Evolutionary conservation across 64 coral and sea anemone species (phyloP), one percentile per base, ranked within the genome.

Genomic region (Cladopsammia gracilis): DNA sequence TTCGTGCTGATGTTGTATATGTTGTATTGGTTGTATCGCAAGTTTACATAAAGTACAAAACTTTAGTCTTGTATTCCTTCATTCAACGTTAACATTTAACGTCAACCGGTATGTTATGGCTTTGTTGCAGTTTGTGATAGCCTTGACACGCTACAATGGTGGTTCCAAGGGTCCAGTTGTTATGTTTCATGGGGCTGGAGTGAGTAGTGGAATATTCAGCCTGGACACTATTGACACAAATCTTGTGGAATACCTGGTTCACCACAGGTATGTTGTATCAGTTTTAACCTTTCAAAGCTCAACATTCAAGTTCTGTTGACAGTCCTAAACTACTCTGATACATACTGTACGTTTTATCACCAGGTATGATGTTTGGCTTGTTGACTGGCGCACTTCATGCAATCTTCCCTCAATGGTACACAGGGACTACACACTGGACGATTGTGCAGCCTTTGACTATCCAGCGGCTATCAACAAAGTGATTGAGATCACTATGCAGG

Each of bases 361-460:
- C 4, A 86, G 80, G 23, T 92, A 92, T 84, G 90, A 92, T 60
- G 90, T 92, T 7, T 92, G 90, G 90, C 71, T 92, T 47, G 79
- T 86, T 20, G 90, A 92, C 42, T 92, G 81, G 90, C 79, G 90
- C 15, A 25, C 53, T 20, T 92, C 90, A 50, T 85, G 79, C 46
- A 48, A 86, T 34, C 90, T 92, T 5, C 80, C 79, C 4, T 85
- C 34, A 11, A 42, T 48, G 20, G 68, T 64, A 16, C 25, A 64
- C 18, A 15, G 53, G 67, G 43, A 76, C 5, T 85, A 72, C 34
- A 86, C 90, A 19, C 45, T 92, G 12, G 90, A 92, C 54, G 90
- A 92, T 22, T 73, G 64, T 44, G 90, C 90, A 52, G 46, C 56
- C 0, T 66, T 67, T 73, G 90, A 92, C 19, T 67, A 75, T 15